phyloP scores from a whole-genome alignment of 2,797 vertebrate genomes.

The Myotis vivesi region DNA sequence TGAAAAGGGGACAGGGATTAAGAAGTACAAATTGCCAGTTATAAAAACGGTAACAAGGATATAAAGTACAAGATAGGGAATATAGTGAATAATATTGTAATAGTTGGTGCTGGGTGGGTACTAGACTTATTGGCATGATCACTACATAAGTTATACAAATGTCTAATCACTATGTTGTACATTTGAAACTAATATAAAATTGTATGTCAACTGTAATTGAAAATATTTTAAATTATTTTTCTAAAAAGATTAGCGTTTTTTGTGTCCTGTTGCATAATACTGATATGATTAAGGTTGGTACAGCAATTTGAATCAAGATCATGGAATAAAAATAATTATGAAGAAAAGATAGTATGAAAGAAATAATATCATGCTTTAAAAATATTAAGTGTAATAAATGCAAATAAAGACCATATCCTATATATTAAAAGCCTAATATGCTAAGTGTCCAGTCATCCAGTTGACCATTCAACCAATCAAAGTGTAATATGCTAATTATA shows the following conservation, averaged over 20 bases:
- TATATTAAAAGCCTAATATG: too few relatives aligned
- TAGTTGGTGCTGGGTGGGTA: background rate
- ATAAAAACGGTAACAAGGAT: background rate
- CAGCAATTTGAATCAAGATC: background rate
- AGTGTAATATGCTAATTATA: too few relatives aligned
- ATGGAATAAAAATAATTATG: background rate
- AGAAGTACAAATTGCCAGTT: background rate
- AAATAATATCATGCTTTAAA: conserved; percentile 11
- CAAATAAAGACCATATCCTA: background rate
- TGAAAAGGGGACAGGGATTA: background rate
- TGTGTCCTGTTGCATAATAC: background rate
- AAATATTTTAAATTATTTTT: background rate
- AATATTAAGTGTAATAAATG: background rate
- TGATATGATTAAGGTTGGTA: background rate
- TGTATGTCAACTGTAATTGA: background rate
- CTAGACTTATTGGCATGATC: background rate
- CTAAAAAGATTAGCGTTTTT: background rate
- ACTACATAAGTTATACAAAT: background rate
- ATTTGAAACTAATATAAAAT: background rate
- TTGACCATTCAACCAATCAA: too few relatives aligned
- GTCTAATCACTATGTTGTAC: background rate
- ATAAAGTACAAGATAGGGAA: background rate
- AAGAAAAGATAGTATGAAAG: background rate
- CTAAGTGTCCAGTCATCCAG: too few relatives aligned
- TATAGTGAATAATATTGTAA: background rate